phyloP scores from a whole-genome alignment of 2,113 vertebrate genomes.

The Marmota monax region DNA sequence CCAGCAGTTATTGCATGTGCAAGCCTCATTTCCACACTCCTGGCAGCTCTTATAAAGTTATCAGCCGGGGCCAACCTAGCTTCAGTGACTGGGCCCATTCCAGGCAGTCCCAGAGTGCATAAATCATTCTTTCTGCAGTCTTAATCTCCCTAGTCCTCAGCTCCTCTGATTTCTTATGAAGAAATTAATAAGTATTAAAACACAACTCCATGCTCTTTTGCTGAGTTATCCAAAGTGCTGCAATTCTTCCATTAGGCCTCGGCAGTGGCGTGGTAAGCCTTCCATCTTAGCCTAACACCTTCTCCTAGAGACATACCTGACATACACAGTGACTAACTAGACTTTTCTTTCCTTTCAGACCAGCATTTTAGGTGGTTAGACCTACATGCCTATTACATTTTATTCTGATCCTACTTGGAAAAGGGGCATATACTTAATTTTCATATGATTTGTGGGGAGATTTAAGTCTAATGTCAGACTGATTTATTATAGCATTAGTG shows the following conservation, averaged over 20 bases:
- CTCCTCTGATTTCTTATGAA: neutral
- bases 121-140: neutral
- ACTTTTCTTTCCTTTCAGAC: constrained; percentile 16
- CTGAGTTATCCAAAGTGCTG: neutral
- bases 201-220: neutral
- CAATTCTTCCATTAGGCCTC: neutral
- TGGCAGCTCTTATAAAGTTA: neutral
- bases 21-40: neutral
- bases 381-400: neutral
- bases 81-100: neutral
- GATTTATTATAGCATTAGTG: neutral
- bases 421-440: neutral
- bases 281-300: neutral
- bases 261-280: neutral
- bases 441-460: neutral
- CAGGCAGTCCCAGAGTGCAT: no score
- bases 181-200: neutral
- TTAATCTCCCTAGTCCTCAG: neutral
- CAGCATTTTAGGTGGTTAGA: neutral
- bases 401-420: neutral
- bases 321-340: neutral
- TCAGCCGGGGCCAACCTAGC: neutral
- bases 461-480: neutral
- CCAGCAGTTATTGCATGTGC: neutral
- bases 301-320: neutral